Evolutionary conservation across 1,140 invertebrate species (phyloP).

Genomic region (Drosophila saltans): DNA sequence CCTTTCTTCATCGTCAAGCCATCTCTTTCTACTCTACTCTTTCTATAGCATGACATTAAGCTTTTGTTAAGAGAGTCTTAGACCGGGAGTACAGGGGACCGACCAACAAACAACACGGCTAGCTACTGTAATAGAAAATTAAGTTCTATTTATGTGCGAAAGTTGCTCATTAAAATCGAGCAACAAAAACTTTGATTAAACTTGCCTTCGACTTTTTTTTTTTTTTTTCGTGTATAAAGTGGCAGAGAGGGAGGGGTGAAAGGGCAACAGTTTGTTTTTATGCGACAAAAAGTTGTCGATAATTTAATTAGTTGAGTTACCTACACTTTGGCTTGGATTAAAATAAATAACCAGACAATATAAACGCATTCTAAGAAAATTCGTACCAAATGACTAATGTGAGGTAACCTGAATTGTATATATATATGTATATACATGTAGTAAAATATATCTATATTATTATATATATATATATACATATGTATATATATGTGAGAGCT

Average conservation of each 20-base stretch:
- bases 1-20: neutral
- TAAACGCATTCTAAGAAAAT: slow-evolving; percentile 14
- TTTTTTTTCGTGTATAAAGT: neutral
- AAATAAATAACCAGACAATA: slow-evolving; percentile 38
- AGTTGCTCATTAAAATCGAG: slow-evolving; percentile 57
- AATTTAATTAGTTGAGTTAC: slow-evolving; percentile 66
- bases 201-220: slow-evolving; percentile 37
- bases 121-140: slow-evolving; percentile 60
- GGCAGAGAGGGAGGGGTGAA: neutral
- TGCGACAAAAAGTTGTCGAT: slow-evolving; percentile 65
- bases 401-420: neutral
- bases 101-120: slow-evolving; percentile 7
- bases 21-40: slow-evolving; percentile 6
- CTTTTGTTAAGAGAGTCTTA: slow-evolving; percentile 38
- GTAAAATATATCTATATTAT: no score
- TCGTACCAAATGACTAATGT: slow-evolving; percentile 31
- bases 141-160: slow-evolving; percentile 59
- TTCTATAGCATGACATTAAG: slow-evolving; percentile 39
- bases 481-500: neutral
- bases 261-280: slow-evolving; percentile 60
- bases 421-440: no score
- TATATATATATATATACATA: no score
- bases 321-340: slow-evolving; percentile 33
- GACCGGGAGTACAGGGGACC: neutral
- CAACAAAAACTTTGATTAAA: slow-evolving; percentile 62